A percentile compares a stretch with the other conserved stretches of the same genome.
Conservation (phyloP, 2,113 vertebrate species). For the Opisthocomus hoazin region DNA sequence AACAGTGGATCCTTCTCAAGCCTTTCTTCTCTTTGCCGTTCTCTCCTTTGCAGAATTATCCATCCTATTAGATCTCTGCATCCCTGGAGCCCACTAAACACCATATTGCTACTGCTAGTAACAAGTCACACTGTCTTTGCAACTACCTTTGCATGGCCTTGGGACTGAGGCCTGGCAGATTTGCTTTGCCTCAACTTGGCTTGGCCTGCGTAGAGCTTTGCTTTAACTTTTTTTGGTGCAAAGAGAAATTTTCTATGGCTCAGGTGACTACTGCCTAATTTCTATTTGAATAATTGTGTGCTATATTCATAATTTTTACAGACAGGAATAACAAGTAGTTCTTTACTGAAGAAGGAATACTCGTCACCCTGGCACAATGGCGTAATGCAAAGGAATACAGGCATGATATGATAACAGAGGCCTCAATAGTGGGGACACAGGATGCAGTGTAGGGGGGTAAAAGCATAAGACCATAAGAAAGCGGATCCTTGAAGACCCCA, state of each 20-base stretch:
- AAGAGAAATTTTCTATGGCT: neutral
- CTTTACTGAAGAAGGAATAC: neutral
- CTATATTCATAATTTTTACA: neutral
- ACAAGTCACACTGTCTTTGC: neutral
- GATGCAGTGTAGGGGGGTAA: neutral
- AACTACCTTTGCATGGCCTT: neutral
- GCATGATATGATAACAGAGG: neutral
- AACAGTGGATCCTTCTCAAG: neutral
- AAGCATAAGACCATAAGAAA: neutral
- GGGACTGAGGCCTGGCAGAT: neutral
- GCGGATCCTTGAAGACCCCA: neutral
- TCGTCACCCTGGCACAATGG: neutral
- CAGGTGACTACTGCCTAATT: neutral
- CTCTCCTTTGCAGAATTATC: neutral
- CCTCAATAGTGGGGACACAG: rapidly evolving
- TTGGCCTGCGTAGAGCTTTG: neutral
- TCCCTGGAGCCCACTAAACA: neutral
- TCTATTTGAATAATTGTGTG: neutral
- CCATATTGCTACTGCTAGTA: neutral
- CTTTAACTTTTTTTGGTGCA: neutral
- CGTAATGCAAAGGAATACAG: neutral
- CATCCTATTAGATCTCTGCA: neutral
- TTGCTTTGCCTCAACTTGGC: neutral
- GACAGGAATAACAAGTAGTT: neutral
- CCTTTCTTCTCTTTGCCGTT: neutral